Evolutionary conservation across 2,888 invertebrate species (phyloP), one percentile per base, ranked within the genome.

Genomic region (Hydroisotoma schaefferi): DNA sequence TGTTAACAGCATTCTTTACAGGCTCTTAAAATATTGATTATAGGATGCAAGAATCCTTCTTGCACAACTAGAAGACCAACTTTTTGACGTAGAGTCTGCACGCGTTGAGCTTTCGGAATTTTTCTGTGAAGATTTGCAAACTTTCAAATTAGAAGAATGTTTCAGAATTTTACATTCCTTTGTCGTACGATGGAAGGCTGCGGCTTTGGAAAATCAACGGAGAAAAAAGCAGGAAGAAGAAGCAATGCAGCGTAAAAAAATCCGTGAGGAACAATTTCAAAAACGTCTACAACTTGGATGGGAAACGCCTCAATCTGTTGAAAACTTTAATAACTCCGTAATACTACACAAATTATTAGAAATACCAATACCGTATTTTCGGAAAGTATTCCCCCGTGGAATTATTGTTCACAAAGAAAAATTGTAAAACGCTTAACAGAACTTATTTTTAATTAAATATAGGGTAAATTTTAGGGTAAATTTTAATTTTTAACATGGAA

Each of bases 91-190:
- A 22, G 92, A 93, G 71, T 81, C 82, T 20, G 84, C 91, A 61
- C 83, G 93, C 28, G 83, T 83, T 67, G 87, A 90, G 65, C 80
- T 97, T 38, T 86, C 93, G 0, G 88, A 90, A 54, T 95, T 94
- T 79, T 94, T 97, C 79, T 97, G 95, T 77, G 97, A 97, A 77
- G 94, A 95, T 74, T 83, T 86, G 0, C 85, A 83, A 54, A 83
- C 87, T 0, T 97, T 97, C 76, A 93, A 93, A 76, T 80, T 97
- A 40, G 94, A 97, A 76, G 95, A 97, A 76, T 94, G 94, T 75
- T 91, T 94, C 75, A 87, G 87, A 77, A 87, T 90, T 69, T 86
- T 97, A 75, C 88, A 89, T 73, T 85, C 84, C 47, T 95, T 97
- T 80, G 92, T 92, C 76, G 84, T 85, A 65, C 89, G 90, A 78